Conservation (phyloP, 2,113 vertebrate genomes). For the Miniopterus natalensis region DNA sequence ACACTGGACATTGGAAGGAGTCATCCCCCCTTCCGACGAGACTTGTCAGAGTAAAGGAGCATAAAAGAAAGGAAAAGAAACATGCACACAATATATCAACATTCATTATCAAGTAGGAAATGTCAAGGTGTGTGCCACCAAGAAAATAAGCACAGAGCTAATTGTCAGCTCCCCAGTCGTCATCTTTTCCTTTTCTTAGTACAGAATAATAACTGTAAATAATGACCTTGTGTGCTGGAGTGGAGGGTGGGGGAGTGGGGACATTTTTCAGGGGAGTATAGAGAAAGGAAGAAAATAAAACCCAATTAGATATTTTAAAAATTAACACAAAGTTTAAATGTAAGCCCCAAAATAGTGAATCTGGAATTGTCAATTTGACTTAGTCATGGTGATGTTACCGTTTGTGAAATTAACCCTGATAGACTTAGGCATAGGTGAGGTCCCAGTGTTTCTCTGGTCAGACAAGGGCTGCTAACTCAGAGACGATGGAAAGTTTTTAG, state of each 20-base stretch:
- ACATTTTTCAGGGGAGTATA: not conserved
- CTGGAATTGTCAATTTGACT: not conserved
- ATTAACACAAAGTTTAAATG: not conserved
- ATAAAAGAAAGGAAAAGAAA: constrained; percentile 22
- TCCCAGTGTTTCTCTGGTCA: not conserved
- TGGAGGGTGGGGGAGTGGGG: accelerated
- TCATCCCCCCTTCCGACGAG: not conserved
- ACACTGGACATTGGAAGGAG: constrained; percentile 19
- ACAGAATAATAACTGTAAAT: not conserved
- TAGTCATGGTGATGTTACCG: not conserved
- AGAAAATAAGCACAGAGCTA: not conserved
- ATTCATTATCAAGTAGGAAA: not conserved
- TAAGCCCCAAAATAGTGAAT: not conserved
- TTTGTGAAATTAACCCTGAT: not conserved
- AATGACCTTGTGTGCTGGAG: not conserved
- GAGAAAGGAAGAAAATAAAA: not conserved
- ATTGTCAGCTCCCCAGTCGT: not conserved
- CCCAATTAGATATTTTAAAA: not conserved
- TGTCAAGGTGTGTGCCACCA: not conserved
- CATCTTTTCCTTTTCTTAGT: not conserved
- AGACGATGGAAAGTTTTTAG: not conserved
- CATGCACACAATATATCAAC: not conserved
- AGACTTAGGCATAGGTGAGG: not conserved
- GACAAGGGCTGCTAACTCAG: not conserved
- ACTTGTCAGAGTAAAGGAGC: constrained; percentile 42